Base-by-base conservation (phyloP, 2,888 invertebrate species). In the Strigamia crassipes region DNA sequence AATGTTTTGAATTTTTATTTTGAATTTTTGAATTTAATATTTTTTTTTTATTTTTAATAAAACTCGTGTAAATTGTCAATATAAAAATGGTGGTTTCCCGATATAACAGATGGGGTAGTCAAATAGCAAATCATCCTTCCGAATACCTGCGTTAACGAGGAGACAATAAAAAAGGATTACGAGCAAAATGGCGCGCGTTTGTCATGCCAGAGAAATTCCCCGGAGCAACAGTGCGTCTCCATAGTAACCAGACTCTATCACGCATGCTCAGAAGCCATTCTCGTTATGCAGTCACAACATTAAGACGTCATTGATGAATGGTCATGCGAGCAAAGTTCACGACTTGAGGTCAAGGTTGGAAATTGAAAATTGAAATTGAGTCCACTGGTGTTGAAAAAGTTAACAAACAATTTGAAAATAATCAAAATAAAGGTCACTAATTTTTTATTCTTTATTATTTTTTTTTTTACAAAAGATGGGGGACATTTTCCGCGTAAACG, bases 291-390 rank as follows among this genome's bases (percentile, higher is more conserved):
- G 73, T 73, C 73, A 73, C 73, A 73, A 73, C 31, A 73, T 73
- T 73, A 73, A 73, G 73, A 73, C 73, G 73, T 73, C 73, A 73
- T 73, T 73, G 73, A 73, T 73, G 73, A 73, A 73, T 73, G 12
- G 73, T 0, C 31, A 31, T 27, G n/a, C 27, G 31, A 73, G 31
- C 73, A 73, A 31, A 73, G 73, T 73, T 56, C 56, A 56, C 18
- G 27, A 73, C 23, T 31, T 73, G 31, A 15, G 73, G 73, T 73
- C 73, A 73, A 73, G 73, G 73, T 73, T 73, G 73, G 13, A 31
- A 73, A 27, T 27, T 13, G 73, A 15, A 31, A 73, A 27, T 27
- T 13, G 73, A 31, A 31, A 73, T 73, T 13, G 73, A 73, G 73
- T 73, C 73, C 73, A 73, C 15, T 73, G 27, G 73, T n/a, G 31